Conservation (phyloP, 2,797 vertebrate species). For the Pagetopsis macropterus region DNA sequence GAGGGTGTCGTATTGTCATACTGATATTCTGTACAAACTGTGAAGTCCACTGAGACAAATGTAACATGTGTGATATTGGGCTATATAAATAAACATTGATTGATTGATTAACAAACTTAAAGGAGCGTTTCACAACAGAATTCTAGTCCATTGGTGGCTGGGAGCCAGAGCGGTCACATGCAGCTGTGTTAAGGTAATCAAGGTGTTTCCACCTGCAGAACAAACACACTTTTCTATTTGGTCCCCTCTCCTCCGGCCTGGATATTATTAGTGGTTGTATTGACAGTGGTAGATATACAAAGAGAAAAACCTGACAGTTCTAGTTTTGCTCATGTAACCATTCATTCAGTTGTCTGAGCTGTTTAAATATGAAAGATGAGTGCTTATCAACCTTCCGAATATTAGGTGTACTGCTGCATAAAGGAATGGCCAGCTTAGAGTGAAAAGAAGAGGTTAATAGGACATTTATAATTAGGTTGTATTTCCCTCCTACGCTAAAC, state of each 20-base stretch:
- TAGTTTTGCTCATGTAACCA: not conserved
- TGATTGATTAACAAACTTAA: slow-evolving; percentile 60
- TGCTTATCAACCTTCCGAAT: not conserved
- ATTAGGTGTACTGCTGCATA: not conserved
- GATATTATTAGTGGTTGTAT: slow-evolving; percentile 85
- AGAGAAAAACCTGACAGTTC: not conserved
- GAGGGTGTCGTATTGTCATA: too few species aligned
- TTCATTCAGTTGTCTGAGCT: slow-evolving; percentile 9
- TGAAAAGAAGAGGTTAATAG: not conserved
- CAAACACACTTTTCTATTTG: slow-evolving; percentile 82
- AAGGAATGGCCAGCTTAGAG: not conserved
- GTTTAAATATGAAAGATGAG: slow-evolving; percentile 11
- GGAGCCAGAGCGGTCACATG: slow-evolving; percentile 84
- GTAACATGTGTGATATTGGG: too few species aligned
- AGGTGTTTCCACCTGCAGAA: slow-evolving; percentile 85
- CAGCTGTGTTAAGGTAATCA: slow-evolving; percentile 87
- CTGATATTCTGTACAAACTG: too few species aligned
- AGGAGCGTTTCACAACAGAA: slow-evolving; percentile 85
- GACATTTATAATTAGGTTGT: not conserved
- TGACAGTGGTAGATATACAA: slow-evolving; percentile 11
- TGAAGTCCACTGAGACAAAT: too few species aligned
- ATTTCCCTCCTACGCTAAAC: not conserved
- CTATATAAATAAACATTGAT: too few species aligned
- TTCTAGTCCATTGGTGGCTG: slow-evolving; percentile 86
- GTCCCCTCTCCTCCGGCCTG: slow-evolving; percentile 83